phyloP scores from a whole-genome alignment of 1,140 invertebrate genomes.

The Zaprionus ghesquierei region DNA sequence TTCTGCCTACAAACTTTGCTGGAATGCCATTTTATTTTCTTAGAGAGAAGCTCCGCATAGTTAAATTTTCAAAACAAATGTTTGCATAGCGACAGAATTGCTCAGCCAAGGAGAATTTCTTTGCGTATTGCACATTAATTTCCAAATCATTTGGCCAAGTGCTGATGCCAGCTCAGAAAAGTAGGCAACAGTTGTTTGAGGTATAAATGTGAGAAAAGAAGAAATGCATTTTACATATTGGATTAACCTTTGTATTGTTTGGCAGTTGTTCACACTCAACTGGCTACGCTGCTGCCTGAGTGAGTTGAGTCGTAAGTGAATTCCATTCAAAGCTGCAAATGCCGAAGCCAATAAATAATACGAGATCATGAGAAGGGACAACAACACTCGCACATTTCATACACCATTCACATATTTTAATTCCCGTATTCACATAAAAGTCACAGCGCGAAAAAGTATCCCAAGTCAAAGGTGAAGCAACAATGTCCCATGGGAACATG shows the following conservation, averaged over 20 bases:
- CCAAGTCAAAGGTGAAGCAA: neutral
- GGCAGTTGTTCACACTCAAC: neutral
- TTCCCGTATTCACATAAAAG: constrained; percentile 6
- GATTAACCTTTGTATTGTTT: neutral
- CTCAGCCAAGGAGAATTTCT: neutral
- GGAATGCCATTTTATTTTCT: too few species aligned
- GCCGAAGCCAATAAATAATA: neutral
- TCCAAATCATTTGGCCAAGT: neutral
- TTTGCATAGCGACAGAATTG: neutral
- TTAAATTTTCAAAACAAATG: too few species aligned
- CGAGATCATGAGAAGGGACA: neutral
- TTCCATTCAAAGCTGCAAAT: neutral
- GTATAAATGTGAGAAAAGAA: too few species aligned
- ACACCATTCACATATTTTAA: constrained; percentile 2
- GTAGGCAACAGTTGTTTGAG: neutral
- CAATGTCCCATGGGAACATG: neutral
- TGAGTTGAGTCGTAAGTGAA: neutral
- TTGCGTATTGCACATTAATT: neutral
- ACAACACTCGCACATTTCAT: neutral
- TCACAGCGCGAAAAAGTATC: constrained; percentile 2
- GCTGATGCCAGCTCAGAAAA: neutral
- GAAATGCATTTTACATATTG: neutral
- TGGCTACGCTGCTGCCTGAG: neutral
- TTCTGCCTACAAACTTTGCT: too few species aligned
- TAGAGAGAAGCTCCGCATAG: too few species aligned